Base-by-base conservation (phyloP, 2,113 vertebrate species). In the Stigmatopora nigra region DNA sequence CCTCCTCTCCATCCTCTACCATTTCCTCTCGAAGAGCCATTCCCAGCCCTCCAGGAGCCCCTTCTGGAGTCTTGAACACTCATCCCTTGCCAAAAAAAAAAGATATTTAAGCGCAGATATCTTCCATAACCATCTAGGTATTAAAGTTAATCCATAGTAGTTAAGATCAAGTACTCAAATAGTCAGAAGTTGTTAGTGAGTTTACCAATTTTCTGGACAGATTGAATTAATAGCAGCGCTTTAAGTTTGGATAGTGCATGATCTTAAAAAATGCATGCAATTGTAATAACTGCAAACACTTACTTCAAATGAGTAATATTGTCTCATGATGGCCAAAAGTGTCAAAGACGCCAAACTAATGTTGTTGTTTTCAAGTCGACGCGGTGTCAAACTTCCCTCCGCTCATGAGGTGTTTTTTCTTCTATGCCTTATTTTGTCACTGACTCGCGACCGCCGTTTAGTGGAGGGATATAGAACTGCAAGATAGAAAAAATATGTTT, bases 41-140 rank as follows among this genome's bases (percentile, higher is more conserved):
- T 77, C 41, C 91, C 75, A 9, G 84, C 90, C 17, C 78, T 87
- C 79, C 81, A 68, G 1, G 78, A 75, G 0, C 88, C 91, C 70
- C 86, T 80, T 15, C 85, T 81, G 25, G 76, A 49, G 36, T 64
- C 75, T 17, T 71, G 75, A 70, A 72, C 71, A 71, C 77, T 91
- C 89, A 92, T 91, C 7, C 4, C 68, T 72, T 20, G 2, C 3
- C 3, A 19, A 19, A 49, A 12, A 14, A 74, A 0, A 0, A 14
- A 14, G 15, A 48, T 15, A 13, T 56, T 56, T 31, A 15, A 56
- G 22, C 51, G 12, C 8, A 53, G 19, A 11, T 53, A 22, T 41
- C 38, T 41, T 41, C 6, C 38, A 41, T 10, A 41, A 41, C 38
- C 38, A 41, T 4, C 2, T 1, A 41, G 2, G 7, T 41, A 10